phyloP scores from a whole-genome alignment of 2,113 vertebrate genomes.

The Echinops telfairi region DNA sequence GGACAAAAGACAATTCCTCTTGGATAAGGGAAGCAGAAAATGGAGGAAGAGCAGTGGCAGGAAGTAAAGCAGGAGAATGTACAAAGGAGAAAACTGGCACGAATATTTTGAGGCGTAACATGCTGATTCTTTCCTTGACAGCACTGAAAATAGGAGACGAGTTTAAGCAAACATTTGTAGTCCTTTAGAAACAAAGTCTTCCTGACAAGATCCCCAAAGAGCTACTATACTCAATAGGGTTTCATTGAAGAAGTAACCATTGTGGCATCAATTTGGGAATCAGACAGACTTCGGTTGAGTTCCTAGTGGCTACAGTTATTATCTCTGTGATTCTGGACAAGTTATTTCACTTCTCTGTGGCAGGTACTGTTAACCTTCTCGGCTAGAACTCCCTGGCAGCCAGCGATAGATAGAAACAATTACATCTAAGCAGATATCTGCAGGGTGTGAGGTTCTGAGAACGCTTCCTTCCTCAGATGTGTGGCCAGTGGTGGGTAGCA shows the following conservation, averaged over 20 bases:
- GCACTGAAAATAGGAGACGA: slow-evolving; percentile 37
- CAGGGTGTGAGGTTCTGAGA: neutral
- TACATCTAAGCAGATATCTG: neutral
- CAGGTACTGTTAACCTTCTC: neutral
- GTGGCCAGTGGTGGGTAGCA: neutral
- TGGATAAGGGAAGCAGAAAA: slow-evolving; percentile 23
- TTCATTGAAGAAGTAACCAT: neutral
- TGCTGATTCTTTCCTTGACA: slow-evolving; percentile 15
- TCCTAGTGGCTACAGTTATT: neutral
- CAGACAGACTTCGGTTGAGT: neutral
- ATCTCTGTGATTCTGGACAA: neutral
- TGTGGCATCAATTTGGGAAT: neutral
- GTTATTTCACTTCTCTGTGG: neutral
- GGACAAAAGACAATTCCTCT: neutral
- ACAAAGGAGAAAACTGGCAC: slow-evolving; percentile 40
- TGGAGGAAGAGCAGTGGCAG: neutral
- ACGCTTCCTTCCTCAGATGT: neutral
- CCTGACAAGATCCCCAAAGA: neutral
- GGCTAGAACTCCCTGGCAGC: neutral
- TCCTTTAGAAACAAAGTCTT: neutral
- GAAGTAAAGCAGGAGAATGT: neutral
- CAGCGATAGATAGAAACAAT: neutral
- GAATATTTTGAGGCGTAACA: slow-evolving; percentile 9
- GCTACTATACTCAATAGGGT: neutral
- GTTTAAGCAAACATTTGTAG: slow-evolving; percentile 45